These are phyloP conservation scores for Eucidaris tribuloides DNA, from an alignment of 35 echinoderm and acorn worm species.

Conservation along the genomic window DNA sequence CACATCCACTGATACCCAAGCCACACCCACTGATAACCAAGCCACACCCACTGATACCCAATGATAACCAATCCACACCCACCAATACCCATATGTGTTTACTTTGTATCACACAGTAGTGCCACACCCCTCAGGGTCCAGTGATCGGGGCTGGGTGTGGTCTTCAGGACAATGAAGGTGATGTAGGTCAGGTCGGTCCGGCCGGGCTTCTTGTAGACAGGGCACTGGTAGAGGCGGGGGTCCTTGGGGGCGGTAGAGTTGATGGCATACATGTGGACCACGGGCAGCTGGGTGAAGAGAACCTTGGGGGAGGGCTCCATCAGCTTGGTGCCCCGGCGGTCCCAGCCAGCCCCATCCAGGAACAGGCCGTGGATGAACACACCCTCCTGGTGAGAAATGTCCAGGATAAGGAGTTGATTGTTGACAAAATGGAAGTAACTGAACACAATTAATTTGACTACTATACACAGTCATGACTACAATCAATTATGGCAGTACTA, in stretches of 20 bases:
- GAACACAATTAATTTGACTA: no score
- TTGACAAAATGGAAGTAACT: no score
- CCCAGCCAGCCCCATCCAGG: conserved; percentile 95
- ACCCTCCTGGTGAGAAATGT: conserved; percentile 67
- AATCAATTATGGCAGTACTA: no score
- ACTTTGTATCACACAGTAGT: conserved; percentile 81
- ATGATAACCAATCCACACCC: no score
- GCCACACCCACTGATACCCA: no score
- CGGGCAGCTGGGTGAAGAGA: conserved; percentile 81
- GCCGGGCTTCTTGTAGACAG: conserved; percentile 75
- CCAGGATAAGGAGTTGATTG: no score
- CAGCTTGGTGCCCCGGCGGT: conserved; percentile 73
- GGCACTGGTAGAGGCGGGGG: conserved; percentile 63
- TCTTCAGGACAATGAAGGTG: conserved; percentile 78
- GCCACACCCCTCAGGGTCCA: conserved; percentile 87
- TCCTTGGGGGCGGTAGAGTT: conserved; percentile 96
- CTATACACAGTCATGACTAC: no score
- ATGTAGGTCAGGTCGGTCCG: conserved; percentile 93
- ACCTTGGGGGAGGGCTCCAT: conserved; percentile 88
- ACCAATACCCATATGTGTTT: no score
- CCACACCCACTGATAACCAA: no score
- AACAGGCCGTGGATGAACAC: conserved; percentile 93
- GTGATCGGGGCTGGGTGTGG: conserved; percentile 86
- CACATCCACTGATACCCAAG: no score
- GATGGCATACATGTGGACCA: conserved; percentile 98